These are phyloP conservation scores for Tinea trinotella DNA, from an alignment of 2,888 invertebrate genomes.

Conservation along the genomic window DNA sequence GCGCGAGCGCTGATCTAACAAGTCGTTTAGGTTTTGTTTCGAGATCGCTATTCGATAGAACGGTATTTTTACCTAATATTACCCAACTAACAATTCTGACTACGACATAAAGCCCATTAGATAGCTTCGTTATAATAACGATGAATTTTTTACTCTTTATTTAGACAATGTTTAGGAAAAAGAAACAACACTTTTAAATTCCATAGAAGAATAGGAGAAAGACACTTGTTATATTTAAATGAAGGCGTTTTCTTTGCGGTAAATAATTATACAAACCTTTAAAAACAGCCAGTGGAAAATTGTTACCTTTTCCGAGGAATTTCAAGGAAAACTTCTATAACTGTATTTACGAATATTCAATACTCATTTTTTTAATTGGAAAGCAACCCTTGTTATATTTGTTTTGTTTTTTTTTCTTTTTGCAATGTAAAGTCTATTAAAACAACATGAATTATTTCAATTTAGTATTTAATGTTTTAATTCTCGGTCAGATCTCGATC, in stretches of 20 bases:
- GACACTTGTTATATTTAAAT: not conserved
- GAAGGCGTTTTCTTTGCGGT: not conserved
- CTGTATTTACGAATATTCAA: too few species aligned
- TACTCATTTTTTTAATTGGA: too few species aligned
- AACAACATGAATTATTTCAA: too few species aligned
- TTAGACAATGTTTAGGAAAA: not conserved
- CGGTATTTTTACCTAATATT: constrained; percentile 14
- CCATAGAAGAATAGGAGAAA: not conserved
- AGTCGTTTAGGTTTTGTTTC: constrained; percentile 41
- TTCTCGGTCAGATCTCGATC: too few species aligned
- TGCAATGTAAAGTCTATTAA: too few species aligned
- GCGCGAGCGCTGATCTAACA: constrained; percentile 45
- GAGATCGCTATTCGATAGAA: constrained; percentile 19
- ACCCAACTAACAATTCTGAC: not conserved
- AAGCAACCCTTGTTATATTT: too few species aligned
- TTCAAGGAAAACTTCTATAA: too few species aligned
- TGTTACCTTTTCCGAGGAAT: too few species aligned
- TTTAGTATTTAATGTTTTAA: too few species aligned
- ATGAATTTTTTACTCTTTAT: not conserved
- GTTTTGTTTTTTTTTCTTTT: too few species aligned
- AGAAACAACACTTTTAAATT: too few species aligned
- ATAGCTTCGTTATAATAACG: not conserved
- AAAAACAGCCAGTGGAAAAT: too few species aligned
- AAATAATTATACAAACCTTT: not conserved
- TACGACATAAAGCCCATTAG: not conserved